Conservation (phyloP, 2,888 invertebrate species). For the Cantharis nigra region DNA sequence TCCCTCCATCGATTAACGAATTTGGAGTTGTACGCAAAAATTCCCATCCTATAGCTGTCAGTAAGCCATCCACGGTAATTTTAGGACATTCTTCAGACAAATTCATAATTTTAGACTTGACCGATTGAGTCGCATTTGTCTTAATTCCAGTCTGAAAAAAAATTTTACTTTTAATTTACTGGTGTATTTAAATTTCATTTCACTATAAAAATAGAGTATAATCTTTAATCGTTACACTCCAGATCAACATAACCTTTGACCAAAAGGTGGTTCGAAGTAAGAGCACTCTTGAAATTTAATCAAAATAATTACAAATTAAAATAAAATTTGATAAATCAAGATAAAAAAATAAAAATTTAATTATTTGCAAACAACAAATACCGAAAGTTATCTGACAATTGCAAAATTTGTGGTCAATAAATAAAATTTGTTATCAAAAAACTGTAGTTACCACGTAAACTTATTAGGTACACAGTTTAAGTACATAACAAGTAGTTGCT, state of each 20-base stretch:
- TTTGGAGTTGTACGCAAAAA: conserved; percentile 76
- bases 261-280: neutral
- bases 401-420: neutral
- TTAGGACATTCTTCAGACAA: conserved; percentile 74
- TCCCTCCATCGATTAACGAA: conserved; percentile 72
- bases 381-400: neutral
- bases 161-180: neutral
- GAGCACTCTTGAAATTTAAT: neutral
- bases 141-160: conserved; percentile 71
- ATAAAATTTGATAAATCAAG: neutral
- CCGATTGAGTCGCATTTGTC: conserved; percentile 84
- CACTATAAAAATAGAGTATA: neutral
- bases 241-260: neutral
- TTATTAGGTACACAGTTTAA: neutral
- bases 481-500: neutral
- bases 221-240: neutral
- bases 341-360: neutral
- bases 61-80: conserved; percentile 72
- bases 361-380: neutral
- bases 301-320: neutral
- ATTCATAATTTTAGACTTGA: conserved; percentile 82
- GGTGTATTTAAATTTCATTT: neutral
- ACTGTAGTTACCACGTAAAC: neutral
- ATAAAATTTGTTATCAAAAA: neutral
- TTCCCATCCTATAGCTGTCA: conserved; percentile 83